Conservation (phyloP, 2,113 vertebrate species). For the Todiramphus saurophagus region DNA sequence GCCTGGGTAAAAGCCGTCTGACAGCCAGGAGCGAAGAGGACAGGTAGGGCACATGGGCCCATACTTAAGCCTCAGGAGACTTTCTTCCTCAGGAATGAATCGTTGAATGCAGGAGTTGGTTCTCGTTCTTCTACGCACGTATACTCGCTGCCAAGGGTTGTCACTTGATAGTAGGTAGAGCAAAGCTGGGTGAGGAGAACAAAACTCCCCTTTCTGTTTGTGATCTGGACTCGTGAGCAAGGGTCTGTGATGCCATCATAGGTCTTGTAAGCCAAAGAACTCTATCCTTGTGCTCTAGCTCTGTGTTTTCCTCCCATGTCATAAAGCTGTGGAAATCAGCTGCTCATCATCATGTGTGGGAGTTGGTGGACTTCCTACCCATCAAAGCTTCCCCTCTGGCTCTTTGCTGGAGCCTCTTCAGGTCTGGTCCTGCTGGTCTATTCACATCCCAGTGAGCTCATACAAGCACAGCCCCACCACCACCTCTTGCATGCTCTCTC, state of each 20-base stretch:
- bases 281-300: not conserved
- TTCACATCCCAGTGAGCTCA: not conserved
- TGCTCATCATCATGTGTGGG: not conserved
- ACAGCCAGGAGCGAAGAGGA: not conserved
- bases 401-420: not conserved
- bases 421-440: not conserved
- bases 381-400: not conserved
- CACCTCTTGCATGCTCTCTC: not conserved
- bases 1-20: not conserved
- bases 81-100: not conserved
- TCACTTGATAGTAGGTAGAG: not conserved
- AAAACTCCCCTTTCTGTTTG: not conserved
- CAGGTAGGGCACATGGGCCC: not conserved
- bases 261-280: not conserved
- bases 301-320: not conserved
- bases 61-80: not conserved
- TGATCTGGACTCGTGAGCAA: not conserved
- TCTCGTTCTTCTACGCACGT: not conserved
- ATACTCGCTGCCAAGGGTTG: not conserved
- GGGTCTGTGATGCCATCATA: not conserved
- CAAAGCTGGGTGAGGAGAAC: not conserved
- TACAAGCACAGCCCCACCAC: not conserved
- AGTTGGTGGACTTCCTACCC: not conserved
- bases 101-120: not conserved
- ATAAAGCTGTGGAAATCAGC: constrained; percentile 21